These are phyloP conservation scores for Dipus sagitta DNA, from an alignment of 2,797 vertebrate genomes.

Conservation along the genomic window DNA sequence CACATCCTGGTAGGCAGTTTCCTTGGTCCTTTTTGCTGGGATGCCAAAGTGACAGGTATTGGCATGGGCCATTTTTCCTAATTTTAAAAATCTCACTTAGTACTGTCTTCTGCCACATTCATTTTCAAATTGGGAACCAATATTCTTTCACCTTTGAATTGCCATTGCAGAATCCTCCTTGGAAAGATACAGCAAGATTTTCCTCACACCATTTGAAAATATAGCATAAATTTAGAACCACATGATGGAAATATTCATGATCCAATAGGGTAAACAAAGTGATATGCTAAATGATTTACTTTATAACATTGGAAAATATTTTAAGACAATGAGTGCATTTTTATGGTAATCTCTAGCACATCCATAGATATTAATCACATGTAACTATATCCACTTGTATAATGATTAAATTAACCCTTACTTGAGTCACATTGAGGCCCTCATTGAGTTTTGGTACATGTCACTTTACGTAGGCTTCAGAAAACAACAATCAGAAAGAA, in stretches of 20 bases:
- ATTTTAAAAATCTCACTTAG: neutral
- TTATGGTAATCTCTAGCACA: neutral
- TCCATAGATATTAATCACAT: neutral
- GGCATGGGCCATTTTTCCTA: too few relatives aligned
- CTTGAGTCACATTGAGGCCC: neutral
- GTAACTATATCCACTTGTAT: neutral
- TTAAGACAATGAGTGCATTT: neutral
- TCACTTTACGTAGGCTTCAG: neutral
- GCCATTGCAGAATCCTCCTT: neutral
- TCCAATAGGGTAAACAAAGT: neutral
- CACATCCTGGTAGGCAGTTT: too few relatives aligned
- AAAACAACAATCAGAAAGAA: neutral
- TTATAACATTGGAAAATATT: neutral
- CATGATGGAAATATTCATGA: neutral
- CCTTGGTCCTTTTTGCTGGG: too few relatives aligned
- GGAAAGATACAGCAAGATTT: neutral
- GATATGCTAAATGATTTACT: neutral
- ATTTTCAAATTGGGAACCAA: neutral
- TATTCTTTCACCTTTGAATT: neutral
- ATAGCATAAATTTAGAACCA: neutral
- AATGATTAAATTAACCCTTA: neutral
- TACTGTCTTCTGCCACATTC: neutral
- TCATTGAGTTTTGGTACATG: neutral
- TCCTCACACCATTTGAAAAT: neutral
- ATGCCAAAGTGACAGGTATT: too few relatives aligned